These are phyloP conservation scores for Menidia beryllina DNA, from an alignment of 2,113 vertebrate species.

Conservation along the genomic window DNA sequence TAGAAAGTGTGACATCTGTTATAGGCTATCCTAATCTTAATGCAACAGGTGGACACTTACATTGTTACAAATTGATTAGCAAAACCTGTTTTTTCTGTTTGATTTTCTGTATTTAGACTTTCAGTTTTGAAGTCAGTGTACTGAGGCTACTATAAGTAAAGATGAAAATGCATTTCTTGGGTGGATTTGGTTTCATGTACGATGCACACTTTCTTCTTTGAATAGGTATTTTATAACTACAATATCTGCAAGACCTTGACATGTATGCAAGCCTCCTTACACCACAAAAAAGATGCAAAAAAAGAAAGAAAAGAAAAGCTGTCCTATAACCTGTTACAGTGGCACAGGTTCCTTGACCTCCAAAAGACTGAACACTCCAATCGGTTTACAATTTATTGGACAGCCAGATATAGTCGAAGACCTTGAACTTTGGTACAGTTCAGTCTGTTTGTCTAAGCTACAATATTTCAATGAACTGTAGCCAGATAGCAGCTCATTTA, in stretches of 20 bases:
- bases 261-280: neutral
- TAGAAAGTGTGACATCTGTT: no score
- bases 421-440: slow-evolving; percentile 57
- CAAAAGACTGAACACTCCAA: slow-evolving; percentile 7
- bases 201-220: neutral
- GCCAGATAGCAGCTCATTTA: slow-evolving; percentile 20
- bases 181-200: neutral
- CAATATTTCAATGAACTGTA: neutral
- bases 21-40: no score
- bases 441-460: neutral
- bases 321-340: slow-evolving; percentile 16
- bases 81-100: neutral
- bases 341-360: slow-evolving; percentile 49
- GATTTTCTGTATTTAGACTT: neutral
- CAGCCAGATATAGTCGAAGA: slow-evolving; percentile 25
- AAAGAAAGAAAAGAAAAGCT: neutral
- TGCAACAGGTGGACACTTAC: neutral
- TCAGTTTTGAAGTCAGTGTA: neutral
- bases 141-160: no score
- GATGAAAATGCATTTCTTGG: neutral
- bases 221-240: neutral
- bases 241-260: slow-evolving; percentile 17
- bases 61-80: neutral
- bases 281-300: slow-evolving; percentile 12
- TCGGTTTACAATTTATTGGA: neutral